Evolutionary conservation across 2,797 vertebrate genomes (phyloP).

Genomic region (Tokudaia tokunoshimensis): DNA sequence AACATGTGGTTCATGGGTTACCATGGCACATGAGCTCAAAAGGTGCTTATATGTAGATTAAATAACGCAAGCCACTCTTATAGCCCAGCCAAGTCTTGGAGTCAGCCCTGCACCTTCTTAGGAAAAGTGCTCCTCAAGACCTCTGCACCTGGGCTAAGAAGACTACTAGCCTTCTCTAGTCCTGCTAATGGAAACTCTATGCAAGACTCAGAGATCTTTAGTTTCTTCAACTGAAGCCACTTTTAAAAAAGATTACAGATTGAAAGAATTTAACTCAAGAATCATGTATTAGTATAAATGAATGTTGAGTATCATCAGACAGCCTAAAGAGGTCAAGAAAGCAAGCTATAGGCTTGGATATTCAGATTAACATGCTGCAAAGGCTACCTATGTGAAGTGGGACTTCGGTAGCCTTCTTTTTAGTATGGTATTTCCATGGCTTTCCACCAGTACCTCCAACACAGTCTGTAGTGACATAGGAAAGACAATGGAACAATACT

Average conservation of each 20-base stretch:
- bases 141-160: background rate
- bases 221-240: background rate
- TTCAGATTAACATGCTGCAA: background rate
- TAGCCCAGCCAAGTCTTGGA: background rate
- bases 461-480: background rate
- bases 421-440: background rate
- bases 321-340: background rate
- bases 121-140: rapidly evolving
- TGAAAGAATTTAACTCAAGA: conserved; percentile 1
- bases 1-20: background rate
- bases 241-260: background rate
- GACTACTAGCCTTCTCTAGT: background rate
- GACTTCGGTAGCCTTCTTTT: too few species aligned
- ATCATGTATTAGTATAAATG: background rate
- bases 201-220: background rate
- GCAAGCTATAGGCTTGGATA: background rate
- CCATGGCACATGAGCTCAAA: background rate
- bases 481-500: background rate
- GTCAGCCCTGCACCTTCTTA: background rate
- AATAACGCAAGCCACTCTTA: background rate
- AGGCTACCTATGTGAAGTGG: background rate
- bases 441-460: background rate
- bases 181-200: background rate
- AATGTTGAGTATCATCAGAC: background rate
- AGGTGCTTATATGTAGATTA: background rate